A percentile compares a stretch with the other conserved stretches of the same genome.
These are phyloP conservation scores for Chalcis sispes DNA, from an alignment of 2,888 invertebrate genomes.

Conservation along the genomic window DNA sequence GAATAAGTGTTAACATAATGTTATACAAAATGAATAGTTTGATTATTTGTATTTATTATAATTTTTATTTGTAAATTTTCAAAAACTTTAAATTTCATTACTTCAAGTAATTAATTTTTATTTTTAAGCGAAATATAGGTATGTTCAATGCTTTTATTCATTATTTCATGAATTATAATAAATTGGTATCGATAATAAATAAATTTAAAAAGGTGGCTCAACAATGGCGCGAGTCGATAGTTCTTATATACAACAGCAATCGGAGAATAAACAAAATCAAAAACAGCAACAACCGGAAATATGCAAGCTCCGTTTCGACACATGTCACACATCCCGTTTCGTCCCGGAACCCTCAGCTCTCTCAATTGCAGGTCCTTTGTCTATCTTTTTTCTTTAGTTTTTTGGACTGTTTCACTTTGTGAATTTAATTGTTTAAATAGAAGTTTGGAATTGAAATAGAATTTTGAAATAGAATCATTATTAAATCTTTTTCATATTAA, in stretches of 20 bases:
- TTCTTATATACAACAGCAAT: constrained; percentile 66
- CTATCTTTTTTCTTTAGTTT: constrained; percentile 29
- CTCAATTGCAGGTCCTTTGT: constrained; percentile 81
- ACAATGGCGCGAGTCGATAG: constrained; percentile 71
- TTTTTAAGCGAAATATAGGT: not conserved
- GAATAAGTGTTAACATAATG: too few species aligned
- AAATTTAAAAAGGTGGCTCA: constrained; percentile 70
- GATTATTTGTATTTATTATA: too few species aligned
- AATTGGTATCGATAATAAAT: not conserved
- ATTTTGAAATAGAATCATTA: too few species aligned
- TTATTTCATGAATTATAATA: not conserved
- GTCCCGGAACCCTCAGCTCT: constrained; percentile 83
- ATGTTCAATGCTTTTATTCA: too few species aligned
- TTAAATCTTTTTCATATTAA: too few species aligned
- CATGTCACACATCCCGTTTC: constrained; percentile 72
- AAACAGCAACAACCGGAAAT: constrained; percentile 77
- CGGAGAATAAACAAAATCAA: constrained; percentile 78
- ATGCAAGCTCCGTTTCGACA: constrained; percentile 67
- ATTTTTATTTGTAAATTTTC: too few species aligned
- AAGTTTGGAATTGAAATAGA: not conserved
- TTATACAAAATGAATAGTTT: too few species aligned
- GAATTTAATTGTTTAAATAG: too few species aligned
- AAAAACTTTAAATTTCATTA: too few species aligned
- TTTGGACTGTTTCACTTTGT: constrained; percentile 18
- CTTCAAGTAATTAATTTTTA: not conserved